Evolutionary conservation across 2,113 vertebrate species (phyloP).

Genomic region (Chamaetylas fuelleborni): DNA sequence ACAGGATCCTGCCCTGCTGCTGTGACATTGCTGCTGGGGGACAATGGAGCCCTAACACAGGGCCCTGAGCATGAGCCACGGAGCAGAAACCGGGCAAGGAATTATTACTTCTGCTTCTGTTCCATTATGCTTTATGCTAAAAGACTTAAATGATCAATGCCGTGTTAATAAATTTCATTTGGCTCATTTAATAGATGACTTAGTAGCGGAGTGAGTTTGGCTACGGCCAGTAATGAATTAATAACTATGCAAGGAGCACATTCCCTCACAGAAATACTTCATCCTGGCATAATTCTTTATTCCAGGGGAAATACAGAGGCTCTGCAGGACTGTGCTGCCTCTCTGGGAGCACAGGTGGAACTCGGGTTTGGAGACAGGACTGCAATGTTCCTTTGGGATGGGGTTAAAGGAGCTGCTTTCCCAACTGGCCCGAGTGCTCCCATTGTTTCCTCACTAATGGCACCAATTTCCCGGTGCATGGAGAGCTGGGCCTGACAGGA

Average conservation of each 20-base stretch:
- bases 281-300: background rate
- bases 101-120: slow-evolving; percentile 27
- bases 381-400: background rate
- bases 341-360: background rate
- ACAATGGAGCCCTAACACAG: fast-evolving
- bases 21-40: background rate
- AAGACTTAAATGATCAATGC: slow-evolving; percentile 59
- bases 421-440: background rate
- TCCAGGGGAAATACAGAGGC: background rate
- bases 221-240: slow-evolving; percentile 56
- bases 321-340: background rate
- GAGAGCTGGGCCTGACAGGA: background rate
- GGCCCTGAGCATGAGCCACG: background rate
- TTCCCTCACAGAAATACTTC: slow-evolving; percentile 24
- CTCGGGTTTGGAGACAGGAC: background rate
- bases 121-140: slow-evolving; percentile 41
- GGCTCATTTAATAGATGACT: slow-evolving; percentile 64
- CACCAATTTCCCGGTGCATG: background rate
- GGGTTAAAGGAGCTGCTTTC: background rate
- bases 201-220: slow-evolving; percentile 50
- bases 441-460: background rate
- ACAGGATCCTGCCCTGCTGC: background rate
- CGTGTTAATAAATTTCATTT: slow-evolving; percentile 60
- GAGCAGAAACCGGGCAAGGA: background rate
- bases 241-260: slow-evolving; percentile 52